Evolutionary conservation across 2,888 invertebrate genomes (phyloP).

Genomic region (Ophion obscuratus): DNA sequence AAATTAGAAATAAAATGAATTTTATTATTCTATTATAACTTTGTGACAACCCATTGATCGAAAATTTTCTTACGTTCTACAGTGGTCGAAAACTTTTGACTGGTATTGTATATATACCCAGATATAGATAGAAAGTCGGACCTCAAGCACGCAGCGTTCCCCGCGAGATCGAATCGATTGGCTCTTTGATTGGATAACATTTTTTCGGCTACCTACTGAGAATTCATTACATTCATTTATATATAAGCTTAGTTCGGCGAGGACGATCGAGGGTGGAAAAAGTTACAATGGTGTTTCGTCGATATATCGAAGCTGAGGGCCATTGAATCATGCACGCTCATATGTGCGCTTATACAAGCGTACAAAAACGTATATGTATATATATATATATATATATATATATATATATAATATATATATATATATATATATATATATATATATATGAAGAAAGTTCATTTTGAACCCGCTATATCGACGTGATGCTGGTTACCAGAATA

Average conservation of each 20-base stretch:
- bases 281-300: constrained; percentile 57
- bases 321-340: constrained; percentile 43
- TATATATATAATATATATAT: neutral
- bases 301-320: constrained; percentile 44
- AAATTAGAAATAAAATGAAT: no score
- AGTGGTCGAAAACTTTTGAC: no score
- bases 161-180: constrained; percentile 54
- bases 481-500: neutral
- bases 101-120: neutral
- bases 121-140: constrained; percentile 4
- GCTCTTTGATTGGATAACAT: constrained; percentile 61
- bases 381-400: neutral
- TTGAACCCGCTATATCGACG: neutral
- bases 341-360: neutral
- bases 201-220: constrained; percentile 57
- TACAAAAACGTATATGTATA: neutral
- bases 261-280: constrained; percentile 48
- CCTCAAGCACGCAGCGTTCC: constrained; percentile 36
- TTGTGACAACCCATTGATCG: no score
- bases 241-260: constrained; percentile 15
- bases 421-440: neutral
- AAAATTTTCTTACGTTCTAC: no score
- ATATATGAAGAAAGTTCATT: neutral
- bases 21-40: no score
- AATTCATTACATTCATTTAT: constrained; percentile 57